These are phyloP conservation scores for Menura novaehollandiae DNA, from an alignment of 2,113 vertebrate genomes.

Conservation along the genomic window DNA sequence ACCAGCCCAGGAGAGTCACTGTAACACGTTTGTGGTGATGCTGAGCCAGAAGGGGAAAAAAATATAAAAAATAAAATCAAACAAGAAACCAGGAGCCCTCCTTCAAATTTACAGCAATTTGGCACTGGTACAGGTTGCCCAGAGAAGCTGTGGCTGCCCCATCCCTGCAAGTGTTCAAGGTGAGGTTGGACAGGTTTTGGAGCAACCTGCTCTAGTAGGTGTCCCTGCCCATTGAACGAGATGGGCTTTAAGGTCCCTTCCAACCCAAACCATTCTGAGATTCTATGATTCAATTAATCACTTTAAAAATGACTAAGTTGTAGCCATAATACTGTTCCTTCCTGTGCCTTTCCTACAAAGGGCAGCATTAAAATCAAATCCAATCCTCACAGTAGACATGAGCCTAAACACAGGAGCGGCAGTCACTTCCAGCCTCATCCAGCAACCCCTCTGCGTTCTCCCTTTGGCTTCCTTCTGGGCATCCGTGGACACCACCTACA, in stretches of 20 bases:
- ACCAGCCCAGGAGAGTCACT: neutral
- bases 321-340: neutral
- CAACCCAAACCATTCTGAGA: neutral
- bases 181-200: neutral
- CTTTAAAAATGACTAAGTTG: neutral
- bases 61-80: neutral
- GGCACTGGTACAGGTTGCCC: neutral
- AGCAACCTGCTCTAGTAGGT: neutral
- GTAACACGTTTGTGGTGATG: neutral
- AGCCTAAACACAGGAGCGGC: neutral
- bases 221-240: neutral
- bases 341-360: neutral
- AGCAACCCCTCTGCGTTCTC: neutral
- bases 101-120: neutral
- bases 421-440: neutral
- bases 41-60: neutral
- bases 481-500: neutral
- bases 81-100: neutral
- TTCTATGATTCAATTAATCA: neutral
- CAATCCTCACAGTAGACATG: neutral
- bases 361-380: neutral
- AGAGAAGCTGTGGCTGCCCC: neutral
- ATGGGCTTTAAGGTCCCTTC: neutral
- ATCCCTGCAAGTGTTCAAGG: neutral
- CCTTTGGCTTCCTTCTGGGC: neutral